These are phyloP conservation scores for Lineus longissimus DNA, from an alignment of 1,140 invertebrate species.

Conservation along the genomic window DNA sequence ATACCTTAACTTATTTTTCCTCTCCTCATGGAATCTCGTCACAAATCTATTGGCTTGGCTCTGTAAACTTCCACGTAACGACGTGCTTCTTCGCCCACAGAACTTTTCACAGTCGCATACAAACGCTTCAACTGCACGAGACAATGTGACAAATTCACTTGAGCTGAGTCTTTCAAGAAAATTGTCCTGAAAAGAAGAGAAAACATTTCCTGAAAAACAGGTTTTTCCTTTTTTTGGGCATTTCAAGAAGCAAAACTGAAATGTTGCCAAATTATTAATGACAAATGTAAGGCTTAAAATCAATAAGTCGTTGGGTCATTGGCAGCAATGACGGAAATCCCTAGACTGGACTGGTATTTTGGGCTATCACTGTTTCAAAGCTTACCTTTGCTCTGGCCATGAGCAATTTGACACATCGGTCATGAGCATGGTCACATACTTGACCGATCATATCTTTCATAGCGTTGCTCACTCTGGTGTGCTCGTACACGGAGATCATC, in stretches of 20 bases:
- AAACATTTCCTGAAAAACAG: no score
- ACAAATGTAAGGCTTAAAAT: no score
- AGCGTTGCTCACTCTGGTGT: slow-evolving; percentile 64
- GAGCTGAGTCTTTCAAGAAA: slow-evolving; percentile 60
- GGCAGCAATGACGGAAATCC: no score
- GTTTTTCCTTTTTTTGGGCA: no score
- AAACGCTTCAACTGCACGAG: slow-evolving; percentile 75
- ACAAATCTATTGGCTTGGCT: slow-evolving; percentile 84
- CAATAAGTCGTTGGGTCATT: no score
- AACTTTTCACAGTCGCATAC: slow-evolving; percentile 71
- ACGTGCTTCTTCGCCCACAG: slow-evolving; percentile 74
- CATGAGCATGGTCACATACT: slow-evolving; percentile 87
- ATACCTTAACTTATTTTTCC: slow-evolving; percentile 76
- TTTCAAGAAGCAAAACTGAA: no score
- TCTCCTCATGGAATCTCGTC: slow-evolving; percentile 82
- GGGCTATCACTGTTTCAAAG: no score
- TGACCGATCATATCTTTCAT: slow-evolving; percentile 72
- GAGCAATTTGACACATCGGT: slow-evolving; percentile 80
- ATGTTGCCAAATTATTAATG: no score
- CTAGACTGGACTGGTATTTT: no score
- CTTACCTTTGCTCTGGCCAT: slow-evolving; percentile 64
- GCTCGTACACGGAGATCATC: slow-evolving; percentile 67
- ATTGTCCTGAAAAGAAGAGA: slow-evolving; percentile 46
- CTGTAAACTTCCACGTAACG: slow-evolving; percentile 77
- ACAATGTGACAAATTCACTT: slow-evolving; percentile 73